phyloP scores from a whole-genome alignment of 2,888 invertebrate genomes.

The Calephelis perditalis region DNA sequence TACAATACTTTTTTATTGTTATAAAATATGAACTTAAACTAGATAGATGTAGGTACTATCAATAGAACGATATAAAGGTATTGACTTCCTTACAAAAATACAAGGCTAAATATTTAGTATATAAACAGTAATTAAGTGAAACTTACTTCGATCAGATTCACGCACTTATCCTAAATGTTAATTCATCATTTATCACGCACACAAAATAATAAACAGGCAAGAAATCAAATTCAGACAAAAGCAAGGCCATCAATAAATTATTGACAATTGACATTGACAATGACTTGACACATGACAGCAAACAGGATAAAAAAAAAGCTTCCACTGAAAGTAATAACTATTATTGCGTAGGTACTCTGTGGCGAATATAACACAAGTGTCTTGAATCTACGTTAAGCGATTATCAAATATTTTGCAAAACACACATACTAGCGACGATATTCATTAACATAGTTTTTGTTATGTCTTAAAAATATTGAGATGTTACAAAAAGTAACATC shows the following conservation, averaged over 20 bases:
- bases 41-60: not conserved
- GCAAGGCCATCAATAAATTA: conserved; percentile 17
- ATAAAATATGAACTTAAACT: conserved; percentile 3
- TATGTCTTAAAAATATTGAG: too few species aligned
- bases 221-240: conserved; percentile 27
- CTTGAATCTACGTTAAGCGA: too few species aligned
- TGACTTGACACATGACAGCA: not conserved
- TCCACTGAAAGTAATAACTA: too few species aligned
- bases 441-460: too few species aligned
- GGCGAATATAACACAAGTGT: too few species aligned
- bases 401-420: too few species aligned
- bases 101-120: not conserved
- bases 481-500: too few species aligned
- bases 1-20: conserved; percentile 8
- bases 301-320: too few species aligned
- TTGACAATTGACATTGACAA: not conserved
- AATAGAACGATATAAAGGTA: not conserved
- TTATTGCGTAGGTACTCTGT: too few species aligned
- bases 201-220: conserved; percentile 28
- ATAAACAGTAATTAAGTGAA: conserved; percentile 1
- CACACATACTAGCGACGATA: too few species aligned
- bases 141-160: conserved; percentile 16
- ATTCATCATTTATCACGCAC: conserved; percentile 26
- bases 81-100: not conserved
- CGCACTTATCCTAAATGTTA: conserved; percentile 27